phyloP scores from a whole-genome alignment of 2,113 vertebrate genomes.

The Boulengeromyrus knoepffleri region DNA sequence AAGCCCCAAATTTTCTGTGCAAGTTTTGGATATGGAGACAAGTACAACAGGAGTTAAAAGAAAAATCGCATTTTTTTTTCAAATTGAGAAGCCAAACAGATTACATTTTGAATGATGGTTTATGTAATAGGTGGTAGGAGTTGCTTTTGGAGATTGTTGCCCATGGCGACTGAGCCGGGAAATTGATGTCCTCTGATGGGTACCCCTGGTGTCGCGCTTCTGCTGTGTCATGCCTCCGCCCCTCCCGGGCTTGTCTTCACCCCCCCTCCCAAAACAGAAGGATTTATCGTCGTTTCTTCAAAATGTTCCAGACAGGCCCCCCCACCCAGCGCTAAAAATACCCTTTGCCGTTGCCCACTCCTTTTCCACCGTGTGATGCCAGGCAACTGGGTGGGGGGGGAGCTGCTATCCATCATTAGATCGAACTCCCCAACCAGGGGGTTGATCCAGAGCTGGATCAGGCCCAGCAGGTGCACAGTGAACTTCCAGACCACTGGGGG shows the following conservation, averaged over 20 bases:
- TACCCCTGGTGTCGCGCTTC: constrained; percentile 32
- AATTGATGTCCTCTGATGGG: constrained; percentile 49
- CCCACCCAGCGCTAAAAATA: constrained; percentile 43
- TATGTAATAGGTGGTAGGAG: neutral
- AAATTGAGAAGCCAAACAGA: neutral
- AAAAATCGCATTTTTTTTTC: neutral
- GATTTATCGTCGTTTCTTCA: constrained; percentile 49
- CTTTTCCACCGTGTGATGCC: neutral
- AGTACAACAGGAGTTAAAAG: neutral
- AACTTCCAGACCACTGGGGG: neutral
- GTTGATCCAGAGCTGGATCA: neutral
- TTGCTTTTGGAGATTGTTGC: neutral
- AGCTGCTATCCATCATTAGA: neutral
- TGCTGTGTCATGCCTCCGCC: constrained; percentile 53
- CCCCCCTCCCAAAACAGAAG: neutral
- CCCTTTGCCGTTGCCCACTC: neutral
- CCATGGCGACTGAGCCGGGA: neutral
- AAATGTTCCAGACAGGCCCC: constrained; percentile 37
- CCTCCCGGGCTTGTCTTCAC: constrained; percentile 35
- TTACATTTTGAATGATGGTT: neutral
- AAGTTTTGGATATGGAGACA: neutral
- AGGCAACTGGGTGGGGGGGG: constrained; percentile 26
- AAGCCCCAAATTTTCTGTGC: neutral
- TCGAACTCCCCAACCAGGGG: neutral
- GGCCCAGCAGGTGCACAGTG: neutral